Evolutionary conservation across 2,113 vertebrate species (phyloP).

Genomic region (Tiliqua scincoides): DNA sequence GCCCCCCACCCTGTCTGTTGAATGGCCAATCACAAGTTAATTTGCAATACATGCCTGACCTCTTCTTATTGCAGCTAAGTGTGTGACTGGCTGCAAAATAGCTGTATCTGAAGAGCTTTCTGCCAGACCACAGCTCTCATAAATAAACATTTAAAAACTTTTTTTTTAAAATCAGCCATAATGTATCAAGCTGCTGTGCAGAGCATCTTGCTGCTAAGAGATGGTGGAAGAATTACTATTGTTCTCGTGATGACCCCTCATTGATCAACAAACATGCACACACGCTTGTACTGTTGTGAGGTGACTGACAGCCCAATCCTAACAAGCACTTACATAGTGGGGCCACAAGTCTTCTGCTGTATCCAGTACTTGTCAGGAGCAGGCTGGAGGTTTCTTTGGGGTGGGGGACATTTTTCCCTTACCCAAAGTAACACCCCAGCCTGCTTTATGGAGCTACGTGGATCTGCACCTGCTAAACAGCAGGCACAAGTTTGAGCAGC

Average conservation of each 20-base stretch:
- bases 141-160: background rate
- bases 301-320: no score
- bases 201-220: background rate
- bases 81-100: background rate
- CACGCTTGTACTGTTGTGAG: background rate
- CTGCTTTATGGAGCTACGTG: no score
- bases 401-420: no score
- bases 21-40: background rate
- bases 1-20: accelerated
- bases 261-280: background rate
- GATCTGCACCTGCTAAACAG: no score
- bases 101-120: background rate
- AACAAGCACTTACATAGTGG: no score
- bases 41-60: background rate
- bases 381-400: no score
- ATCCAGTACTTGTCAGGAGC: no score
- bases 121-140: background rate
- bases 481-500: no score
- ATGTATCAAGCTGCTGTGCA: background rate
- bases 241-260: background rate
- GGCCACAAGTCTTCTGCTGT: no score
- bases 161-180: background rate
- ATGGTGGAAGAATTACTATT: background rate
- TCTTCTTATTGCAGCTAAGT: background rate
- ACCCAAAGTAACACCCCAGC: no score